These are phyloP conservation scores for Triplophysa siluroides DNA, from an alignment of 2,113 vertebrate genomes.

Conservation along the genomic window DNA sequence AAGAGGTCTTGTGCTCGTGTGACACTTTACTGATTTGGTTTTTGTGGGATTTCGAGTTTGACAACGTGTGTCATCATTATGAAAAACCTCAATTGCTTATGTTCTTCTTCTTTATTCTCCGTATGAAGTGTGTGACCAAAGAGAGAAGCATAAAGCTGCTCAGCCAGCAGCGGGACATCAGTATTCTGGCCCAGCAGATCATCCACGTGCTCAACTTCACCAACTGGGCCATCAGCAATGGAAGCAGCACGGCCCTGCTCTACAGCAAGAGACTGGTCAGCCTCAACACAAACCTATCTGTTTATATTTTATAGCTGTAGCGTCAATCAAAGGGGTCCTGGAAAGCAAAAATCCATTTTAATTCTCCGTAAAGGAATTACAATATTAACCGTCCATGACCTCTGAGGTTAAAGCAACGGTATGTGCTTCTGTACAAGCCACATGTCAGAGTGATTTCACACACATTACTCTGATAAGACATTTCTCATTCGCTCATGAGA, in stretches of 20 bases:
- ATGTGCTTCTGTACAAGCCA: too few relatives aligned
- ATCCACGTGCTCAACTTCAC: slow-evolving; percentile 96
- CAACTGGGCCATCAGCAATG: slow-evolving; percentile 94
- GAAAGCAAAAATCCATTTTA: too few relatives aligned
- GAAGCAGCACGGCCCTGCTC: slow-evolving; percentile 93
- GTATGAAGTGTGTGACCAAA: slow-evolving; percentile 89
- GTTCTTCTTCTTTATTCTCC: background rate
- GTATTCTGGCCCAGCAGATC: slow-evolving; percentile 89
- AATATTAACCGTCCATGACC: too few relatives aligned
- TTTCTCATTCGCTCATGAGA: too few relatives aligned
- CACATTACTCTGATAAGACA: too few relatives aligned
- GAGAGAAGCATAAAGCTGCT: slow-evolving; percentile 91
- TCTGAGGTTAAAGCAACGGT: too few relatives aligned
- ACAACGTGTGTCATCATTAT: background rate
- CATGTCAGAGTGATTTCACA: too few relatives aligned
- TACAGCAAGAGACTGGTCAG: slow-evolving; percentile 97
- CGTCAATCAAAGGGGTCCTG: too few relatives aligned
- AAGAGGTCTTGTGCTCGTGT: too few relatives aligned
- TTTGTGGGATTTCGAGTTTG: background rate
- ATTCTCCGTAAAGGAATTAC: too few relatives aligned
- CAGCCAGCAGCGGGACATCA: slow-evolving; percentile 91
- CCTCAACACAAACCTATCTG: background rate
- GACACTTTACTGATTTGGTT: too few relatives aligned
- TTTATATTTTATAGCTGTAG: too few relatives aligned
- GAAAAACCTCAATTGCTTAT: background rate